Conservation (phyloP, 2,113 vertebrate species). For the Saguinus midas region DNA sequence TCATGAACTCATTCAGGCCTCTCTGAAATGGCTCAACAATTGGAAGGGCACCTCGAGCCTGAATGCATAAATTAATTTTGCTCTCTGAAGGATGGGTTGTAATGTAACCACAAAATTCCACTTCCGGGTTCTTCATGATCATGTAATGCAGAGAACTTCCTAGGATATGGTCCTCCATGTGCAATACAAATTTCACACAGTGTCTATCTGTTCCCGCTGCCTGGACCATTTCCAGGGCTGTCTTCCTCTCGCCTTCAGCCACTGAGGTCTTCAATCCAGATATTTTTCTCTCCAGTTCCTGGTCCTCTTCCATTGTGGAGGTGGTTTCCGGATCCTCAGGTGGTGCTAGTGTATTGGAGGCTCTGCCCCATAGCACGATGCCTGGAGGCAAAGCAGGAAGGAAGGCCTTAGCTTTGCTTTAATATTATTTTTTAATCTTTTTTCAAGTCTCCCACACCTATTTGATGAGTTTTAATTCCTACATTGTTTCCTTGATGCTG, state of each 20-base stretch:
- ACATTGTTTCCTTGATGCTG: neutral
- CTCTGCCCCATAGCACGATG: slow-evolving; percentile 46
- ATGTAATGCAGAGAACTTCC: slow-evolving; percentile 96
- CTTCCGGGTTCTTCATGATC: slow-evolving; percentile 95
- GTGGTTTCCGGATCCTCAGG: slow-evolving; percentile 36
- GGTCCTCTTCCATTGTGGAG: slow-evolving; percentile 81
- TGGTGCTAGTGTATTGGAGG: neutral
- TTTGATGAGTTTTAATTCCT: neutral
- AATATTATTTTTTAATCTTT: neutral
- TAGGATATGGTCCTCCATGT: slow-evolving; percentile 96
- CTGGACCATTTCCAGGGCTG: slow-evolving; percentile 87
- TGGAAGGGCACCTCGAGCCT: slow-evolving; percentile 90
- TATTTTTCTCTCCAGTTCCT: slow-evolving; percentile 82
- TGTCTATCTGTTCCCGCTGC: slow-evolving; percentile 92
- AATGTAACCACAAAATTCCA: slow-evolving; percentile 98
- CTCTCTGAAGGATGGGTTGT: slow-evolving; percentile 98
- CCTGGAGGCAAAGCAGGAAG: slow-evolving; percentile 45
- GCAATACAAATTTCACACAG: slow-evolving; percentile 95
- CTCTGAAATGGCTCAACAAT: slow-evolving; percentile 90
- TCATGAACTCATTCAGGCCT: slow-evolving; percentile 91
- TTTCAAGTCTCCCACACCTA: neutral
- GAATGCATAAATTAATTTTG: slow-evolving; percentile 99
- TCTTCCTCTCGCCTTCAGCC: slow-evolving; percentile 77
- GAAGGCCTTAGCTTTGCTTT: neutral
- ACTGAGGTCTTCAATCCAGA: slow-evolving; percentile 77